Conservation (phyloP, 2,113 vertebrate genomes). For the Ardeotis arabs region DNA sequence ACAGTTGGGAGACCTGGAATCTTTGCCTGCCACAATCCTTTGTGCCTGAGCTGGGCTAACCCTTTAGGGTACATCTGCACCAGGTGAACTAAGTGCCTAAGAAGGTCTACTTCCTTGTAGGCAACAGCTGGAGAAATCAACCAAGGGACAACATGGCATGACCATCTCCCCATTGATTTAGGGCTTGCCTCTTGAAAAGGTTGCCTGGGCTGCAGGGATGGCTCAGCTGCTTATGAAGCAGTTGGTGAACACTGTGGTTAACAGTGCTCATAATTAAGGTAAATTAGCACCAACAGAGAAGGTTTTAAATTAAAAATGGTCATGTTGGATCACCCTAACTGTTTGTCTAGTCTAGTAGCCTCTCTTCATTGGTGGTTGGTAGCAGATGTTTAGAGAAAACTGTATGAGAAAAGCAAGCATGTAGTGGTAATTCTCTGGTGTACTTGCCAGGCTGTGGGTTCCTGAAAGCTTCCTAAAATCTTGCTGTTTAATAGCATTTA, state of each 20-base stretch:
- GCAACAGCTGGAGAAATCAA: not conserved
- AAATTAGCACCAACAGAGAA: not conserved
- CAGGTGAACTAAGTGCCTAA: not conserved
- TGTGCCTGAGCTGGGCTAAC: not conserved
- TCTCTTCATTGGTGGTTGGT: not conserved
- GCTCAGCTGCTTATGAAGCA: not conserved
- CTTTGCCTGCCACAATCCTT: not conserved
- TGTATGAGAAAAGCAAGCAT: not conserved
- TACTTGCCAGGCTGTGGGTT: not conserved
- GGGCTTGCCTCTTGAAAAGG: not conserved
- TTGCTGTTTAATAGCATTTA: not conserved
- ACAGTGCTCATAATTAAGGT: not conserved
- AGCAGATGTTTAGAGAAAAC: not conserved
- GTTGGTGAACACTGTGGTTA: not conserved
- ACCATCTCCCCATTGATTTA: not conserved
- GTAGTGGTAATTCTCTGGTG: not conserved
- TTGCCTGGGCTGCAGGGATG: not conserved
- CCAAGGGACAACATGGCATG: not conserved
- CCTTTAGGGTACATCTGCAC: not conserved
- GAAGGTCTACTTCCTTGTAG: not conserved
- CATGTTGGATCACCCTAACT: not conserved
- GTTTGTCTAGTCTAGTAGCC: not conserved
- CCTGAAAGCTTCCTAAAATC: conserved; percentile 22
- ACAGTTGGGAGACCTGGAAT: not conserved
- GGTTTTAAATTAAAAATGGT: not conserved